A percentile compares a stretch with the other conserved stretches of the same genome.
Conservation (phyloP, 2,888 invertebrate species). For the Matsumyia berberina region DNA sequence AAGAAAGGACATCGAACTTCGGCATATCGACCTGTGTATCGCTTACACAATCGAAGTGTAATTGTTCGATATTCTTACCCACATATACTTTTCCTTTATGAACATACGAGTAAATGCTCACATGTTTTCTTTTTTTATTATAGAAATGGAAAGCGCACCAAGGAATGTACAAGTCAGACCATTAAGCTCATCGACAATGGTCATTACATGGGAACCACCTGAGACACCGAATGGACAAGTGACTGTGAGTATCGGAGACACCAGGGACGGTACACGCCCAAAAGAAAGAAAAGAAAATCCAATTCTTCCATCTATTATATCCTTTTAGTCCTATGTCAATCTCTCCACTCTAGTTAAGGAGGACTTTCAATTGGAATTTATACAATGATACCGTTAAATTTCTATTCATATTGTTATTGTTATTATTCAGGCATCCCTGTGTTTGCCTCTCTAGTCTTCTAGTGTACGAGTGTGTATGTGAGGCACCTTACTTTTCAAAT, state of each 20-base stretch:
- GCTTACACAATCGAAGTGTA: constrained; percentile 6
- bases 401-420: constrained; percentile 72
- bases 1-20: not conserved
- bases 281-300: constrained; percentile 5
- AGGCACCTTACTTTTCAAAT: constrained; percentile 33
- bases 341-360: constrained; percentile 22
- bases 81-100: not conserved
- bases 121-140: constrained; percentile 43
- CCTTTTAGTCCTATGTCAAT: constrained; percentile 47
- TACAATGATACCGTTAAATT: constrained; percentile 70
- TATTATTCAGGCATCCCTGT: constrained; percentile 57
- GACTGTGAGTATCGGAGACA: constrained; percentile 88
- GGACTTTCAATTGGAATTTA: constrained; percentile 62
- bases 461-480: not conserved
- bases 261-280: constrained; percentile 36
- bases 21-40: not conserved
- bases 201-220: constrained; percentile 99
- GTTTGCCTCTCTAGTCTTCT: not conserved
- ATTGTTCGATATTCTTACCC: constrained; percentile 23
- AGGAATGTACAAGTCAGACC: constrained; percentile 97
- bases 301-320: not conserved
- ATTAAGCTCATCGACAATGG: constrained; percentile 97
- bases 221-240: constrained; percentile 99
- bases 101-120: not conserved
- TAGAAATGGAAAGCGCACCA: constrained; percentile 98